Percentiles rank a stretch among this genome's conserved stretches.
These are phyloP conservation scores for Dendrophyllia cribrosa DNA, from an alignment of 64 coral and sea anemone genomes.

Conservation along the genomic window DNA sequence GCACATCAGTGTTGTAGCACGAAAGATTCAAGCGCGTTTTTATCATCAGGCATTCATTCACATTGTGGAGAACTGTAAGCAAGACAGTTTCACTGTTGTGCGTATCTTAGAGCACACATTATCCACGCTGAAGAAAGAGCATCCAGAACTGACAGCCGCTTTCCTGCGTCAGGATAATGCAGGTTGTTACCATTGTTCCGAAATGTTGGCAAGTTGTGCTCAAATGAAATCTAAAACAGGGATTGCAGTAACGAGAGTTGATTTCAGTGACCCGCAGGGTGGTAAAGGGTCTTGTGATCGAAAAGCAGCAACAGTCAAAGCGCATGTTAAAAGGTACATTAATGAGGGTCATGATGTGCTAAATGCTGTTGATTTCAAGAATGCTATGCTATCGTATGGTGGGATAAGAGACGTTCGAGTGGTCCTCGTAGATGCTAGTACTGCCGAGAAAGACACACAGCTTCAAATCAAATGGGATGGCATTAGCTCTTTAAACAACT, in stretches of 20 bases:
- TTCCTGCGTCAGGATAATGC: not conserved
- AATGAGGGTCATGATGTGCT: no score
- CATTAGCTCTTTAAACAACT: no score
- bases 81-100: not conserved
- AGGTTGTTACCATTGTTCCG: not conserved
- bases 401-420: no score
- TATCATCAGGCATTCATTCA: not conserved
- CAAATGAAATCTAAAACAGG: not conserved
- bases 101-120: not conserved
- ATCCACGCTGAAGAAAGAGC: not conserved
- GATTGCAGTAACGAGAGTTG: no score
- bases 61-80: not conserved
- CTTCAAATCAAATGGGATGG: no score
- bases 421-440: no score
- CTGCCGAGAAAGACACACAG: no score
- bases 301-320: no score
- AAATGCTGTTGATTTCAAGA: no score
- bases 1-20: not conserved
- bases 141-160: not conserved
- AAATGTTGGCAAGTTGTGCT: not conserved
- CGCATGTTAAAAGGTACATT: no score
- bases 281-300: constrained; percentile 18
- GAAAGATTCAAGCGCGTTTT: not conserved
- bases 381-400: no score
- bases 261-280: constrained; percentile 3